Conservation (phyloP, 1,140 invertebrate genomes). For the Drosophila lacteicornis region DNA sequence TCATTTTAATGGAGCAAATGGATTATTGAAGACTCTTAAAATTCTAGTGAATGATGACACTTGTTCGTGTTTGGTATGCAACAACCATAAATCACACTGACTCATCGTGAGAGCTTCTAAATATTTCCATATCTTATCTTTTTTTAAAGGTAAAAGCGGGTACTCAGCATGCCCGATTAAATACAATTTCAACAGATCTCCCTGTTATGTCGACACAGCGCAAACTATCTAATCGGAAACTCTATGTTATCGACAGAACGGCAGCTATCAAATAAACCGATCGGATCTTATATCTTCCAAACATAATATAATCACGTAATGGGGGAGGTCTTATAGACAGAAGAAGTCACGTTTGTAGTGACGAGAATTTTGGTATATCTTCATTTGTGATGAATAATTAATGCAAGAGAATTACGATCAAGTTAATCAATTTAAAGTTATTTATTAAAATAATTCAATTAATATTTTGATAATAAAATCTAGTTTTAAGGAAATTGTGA, state of each 20-base stretch:
- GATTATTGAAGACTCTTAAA: conserved; percentile 1
- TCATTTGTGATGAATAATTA: not conserved
- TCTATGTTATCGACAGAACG: conserved; percentile 14
- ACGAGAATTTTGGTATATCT: not conserved
- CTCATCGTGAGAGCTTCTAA: conserved; percentile 29
- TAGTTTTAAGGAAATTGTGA: no score
- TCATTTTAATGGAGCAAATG: conserved; percentile 21
- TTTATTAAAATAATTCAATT: no score
- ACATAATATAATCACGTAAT: conserved; percentile 30
- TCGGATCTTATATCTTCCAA: conserved; percentile 8
- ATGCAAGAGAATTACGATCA: not conserved
- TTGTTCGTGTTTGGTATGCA: conserved; percentile 28
- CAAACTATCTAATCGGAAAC: conserved; percentile 18
- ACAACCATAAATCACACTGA: conserved; percentile 14
- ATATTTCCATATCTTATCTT: conserved; percentile 36
- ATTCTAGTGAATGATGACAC: conserved; percentile 2
- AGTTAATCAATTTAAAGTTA: no score
- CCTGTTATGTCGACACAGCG: conserved; percentile 27
- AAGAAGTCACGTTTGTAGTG: not conserved
- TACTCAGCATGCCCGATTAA: conserved; percentile 10
- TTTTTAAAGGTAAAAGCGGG: conserved; percentile 8
- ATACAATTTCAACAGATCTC: conserved; percentile 38
- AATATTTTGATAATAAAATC: no score
- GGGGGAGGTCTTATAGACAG: not conserved
- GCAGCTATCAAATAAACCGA: conserved; percentile 31